Evolutionary conservation across 2,113 vertebrate species (phyloP).

Genomic region (Morone chrysops): DNA sequence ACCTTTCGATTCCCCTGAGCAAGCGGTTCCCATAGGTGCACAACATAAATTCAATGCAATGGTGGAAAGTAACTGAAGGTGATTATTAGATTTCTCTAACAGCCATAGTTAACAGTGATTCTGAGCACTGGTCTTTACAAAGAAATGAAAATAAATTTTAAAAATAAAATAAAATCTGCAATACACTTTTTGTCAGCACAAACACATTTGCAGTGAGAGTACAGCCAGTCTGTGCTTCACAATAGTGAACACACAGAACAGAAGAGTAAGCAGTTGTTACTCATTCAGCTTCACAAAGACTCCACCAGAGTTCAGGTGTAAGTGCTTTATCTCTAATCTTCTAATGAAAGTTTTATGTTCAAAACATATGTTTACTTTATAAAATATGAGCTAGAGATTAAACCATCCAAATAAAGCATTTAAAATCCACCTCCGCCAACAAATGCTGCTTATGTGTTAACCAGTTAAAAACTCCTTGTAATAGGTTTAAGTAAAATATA

Average conservation of each 20-base stretch:
- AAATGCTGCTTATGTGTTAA: too few relatives aligned
- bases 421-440: too few relatives aligned
- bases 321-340: too few relatives aligned
- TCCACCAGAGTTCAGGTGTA: too few relatives aligned
- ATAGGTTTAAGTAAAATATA: too few relatives aligned
- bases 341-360: too few relatives aligned
- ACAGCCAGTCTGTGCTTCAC: not conserved
- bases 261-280: not conserved
- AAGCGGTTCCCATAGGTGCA: not conserved
- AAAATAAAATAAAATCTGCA: not conserved
- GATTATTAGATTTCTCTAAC: not conserved
- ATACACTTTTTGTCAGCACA: too few relatives aligned
- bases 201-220: not conserved
- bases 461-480: too few relatives aligned
- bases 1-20: not conserved
- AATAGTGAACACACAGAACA: not conserved
- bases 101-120: not conserved
- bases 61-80: not conserved
- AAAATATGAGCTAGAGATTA: too few relatives aligned
- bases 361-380: too few relatives aligned
- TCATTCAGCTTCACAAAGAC: not conserved
- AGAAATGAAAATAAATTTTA: not conserved
- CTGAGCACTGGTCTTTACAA: not conserved
- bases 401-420: too few relatives aligned
- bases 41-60: not conserved